Conservation (phyloP, 2,888 invertebrate species). For the Oithona nana region DNA sequence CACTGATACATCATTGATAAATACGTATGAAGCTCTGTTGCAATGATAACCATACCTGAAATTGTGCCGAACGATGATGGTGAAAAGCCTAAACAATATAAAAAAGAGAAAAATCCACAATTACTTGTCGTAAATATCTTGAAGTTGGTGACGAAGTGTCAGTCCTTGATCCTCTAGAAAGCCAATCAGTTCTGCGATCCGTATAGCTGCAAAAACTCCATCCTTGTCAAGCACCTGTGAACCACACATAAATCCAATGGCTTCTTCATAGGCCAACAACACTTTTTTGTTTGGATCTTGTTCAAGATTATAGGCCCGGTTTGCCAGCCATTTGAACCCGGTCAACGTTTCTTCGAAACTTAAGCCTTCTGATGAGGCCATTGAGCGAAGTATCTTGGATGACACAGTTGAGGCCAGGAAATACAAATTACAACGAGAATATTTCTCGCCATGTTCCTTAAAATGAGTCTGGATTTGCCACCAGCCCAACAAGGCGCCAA, state of each 20-base stretch:
- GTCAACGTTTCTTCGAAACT: conserved; percentile 72
- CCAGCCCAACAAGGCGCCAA: conserved; percentile 83
- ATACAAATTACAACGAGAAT: conserved; percentile 43
- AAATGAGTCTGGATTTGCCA: conserved; percentile 48
- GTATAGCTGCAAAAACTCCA: conserved; percentile 72
- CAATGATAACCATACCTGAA: conserved; percentile 70
- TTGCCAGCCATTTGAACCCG: conserved; percentile 99
- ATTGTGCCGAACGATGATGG: conserved; percentile 19
- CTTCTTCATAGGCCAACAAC: conserved; percentile 91
- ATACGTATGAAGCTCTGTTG: conserved; percentile 67
- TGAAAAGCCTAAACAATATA: not conserved
- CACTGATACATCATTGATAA: conserved; percentile 51
- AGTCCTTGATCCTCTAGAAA: conserved; percentile 40
- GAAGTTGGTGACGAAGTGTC: conserved; percentile 36
- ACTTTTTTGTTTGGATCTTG: conserved; percentile 44
- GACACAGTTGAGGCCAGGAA: conserved; percentile 88
- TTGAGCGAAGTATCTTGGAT: conserved; percentile 70
- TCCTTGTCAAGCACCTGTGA: conserved; percentile 79
- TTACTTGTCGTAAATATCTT: conserved; percentile 50
- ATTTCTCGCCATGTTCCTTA: conserved; percentile 31
- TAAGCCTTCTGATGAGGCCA: conserved; percentile 58
- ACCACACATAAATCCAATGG: conserved; percentile 95
- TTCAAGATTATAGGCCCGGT: conserved; percentile 50
- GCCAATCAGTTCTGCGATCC: conserved; percentile 51
- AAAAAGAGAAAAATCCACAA: conserved; percentile 20